These are phyloP conservation scores for Poeciliopsis turrubarensis DNA, from an alignment of 2,113 vertebrate species.

Conservation along the genomic window DNA sequence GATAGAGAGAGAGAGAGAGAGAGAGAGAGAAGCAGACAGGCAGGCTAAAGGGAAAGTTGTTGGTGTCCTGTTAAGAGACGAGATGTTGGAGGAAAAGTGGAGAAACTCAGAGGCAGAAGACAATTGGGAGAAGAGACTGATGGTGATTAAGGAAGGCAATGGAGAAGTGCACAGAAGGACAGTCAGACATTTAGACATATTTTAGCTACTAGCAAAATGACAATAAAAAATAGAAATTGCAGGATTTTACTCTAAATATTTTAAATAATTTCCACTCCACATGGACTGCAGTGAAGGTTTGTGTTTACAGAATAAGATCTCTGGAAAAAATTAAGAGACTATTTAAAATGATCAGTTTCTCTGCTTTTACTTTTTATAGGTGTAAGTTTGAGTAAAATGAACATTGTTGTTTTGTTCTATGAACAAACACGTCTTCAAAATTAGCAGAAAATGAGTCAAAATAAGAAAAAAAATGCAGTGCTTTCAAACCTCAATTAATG, in stretches of 20 bases:
- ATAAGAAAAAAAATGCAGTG: no score
- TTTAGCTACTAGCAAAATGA: constrained; percentile 68
- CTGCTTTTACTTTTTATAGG: no score
- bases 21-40: not conserved
- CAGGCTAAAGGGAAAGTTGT: constrained; percentile 25
- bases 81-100: constrained; percentile 23
- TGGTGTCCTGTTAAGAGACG: not conserved
- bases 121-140: constrained; percentile 25
- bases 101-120: constrained; percentile 15
- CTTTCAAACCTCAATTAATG: no score
- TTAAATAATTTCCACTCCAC: not conserved
- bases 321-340: no score
- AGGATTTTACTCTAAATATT: no score
- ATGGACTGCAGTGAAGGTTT: no score
- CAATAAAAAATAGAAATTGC: constrained; percentile 39
- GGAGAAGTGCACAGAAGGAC: constrained; percentile 3
- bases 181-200: constrained; percentile 42
- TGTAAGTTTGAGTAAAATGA: no score
- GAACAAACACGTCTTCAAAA: no score
- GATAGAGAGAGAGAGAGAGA: constrained; percentile 18
- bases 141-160: constrained; percentile 35
- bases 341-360: no score
- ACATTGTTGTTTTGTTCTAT: no score
- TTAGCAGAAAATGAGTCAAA: no score
- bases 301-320: not conserved